These are phyloP conservation scores for Tarsius wallacei DNA, from an alignment of 2,797 vertebrate genomes.

Conservation along the genomic window DNA sequence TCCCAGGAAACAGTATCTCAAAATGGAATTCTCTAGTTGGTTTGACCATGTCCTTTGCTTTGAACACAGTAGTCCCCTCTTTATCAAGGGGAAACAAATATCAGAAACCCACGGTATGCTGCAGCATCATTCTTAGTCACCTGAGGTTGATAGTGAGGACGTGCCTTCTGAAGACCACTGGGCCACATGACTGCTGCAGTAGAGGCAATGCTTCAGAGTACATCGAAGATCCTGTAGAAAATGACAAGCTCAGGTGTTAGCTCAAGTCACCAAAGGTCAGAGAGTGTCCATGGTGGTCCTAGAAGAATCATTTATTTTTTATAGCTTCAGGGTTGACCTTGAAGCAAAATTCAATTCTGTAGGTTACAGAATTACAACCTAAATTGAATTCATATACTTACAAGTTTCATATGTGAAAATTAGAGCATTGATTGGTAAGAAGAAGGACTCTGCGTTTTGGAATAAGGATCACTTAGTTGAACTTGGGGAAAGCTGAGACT, in stretches of 20 bases:
- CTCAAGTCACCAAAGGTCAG: neutral
- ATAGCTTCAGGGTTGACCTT: neutral
- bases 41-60: neutral
- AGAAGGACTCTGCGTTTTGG: neutral
- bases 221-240: neutral
- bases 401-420: neutral
- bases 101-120: neutral
- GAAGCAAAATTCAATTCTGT: constrained; percentile 1
- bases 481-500: neutral
- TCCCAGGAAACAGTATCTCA: neutral
- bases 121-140: neutral
- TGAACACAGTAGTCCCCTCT: neutral
- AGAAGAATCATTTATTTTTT: neutral
- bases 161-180: neutral
- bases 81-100: neutral
- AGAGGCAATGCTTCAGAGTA: neutral
- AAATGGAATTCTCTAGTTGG: neutral
- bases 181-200: neutral
- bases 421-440: neutral
- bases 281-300: neutral
- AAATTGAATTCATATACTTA: neutral
- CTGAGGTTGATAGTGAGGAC: constrained; percentile 2
- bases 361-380: neutral
- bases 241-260: neutral
- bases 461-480: neutral